Evolutionary conservation across 2,797 vertebrate species (phyloP), one percentile per base, ranked within the genome.

Genomic region (Eremophila alpestris): DNA sequence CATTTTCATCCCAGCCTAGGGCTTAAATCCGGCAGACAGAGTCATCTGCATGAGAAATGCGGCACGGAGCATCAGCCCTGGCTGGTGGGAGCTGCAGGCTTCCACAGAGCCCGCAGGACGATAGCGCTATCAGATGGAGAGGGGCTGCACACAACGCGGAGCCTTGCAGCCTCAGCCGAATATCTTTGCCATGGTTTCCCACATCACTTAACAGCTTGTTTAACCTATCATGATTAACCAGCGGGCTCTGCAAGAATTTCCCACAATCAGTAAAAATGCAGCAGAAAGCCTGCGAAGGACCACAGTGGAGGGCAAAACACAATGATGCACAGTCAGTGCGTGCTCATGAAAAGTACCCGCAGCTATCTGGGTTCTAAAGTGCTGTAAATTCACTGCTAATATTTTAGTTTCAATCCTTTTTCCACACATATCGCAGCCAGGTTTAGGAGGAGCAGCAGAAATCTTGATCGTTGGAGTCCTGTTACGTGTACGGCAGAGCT

Each of bases 181-280:
- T 54, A 48, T 80, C 95, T 95, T 83, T 93, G 89, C 93, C 48
- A 43, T 89, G 80, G 63, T 86, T 96, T 93, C 90, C 77, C 76
- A 83, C 62, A 76, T 64, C 87, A 67, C 83, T 95, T 92, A 87
- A 59, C 75, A 93, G 78, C 85, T 89, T 80, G 58, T 89, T 96
- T 87, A 88, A 78, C 4, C 5, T 41, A 40, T 43, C 43, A 5
- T n/a, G 82, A 87, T 90, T 64, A 80, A 87, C 84, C 58, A 73
- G n/a, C 24, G 55, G 83, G 75, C 56, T 87, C 76, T 70, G 73
- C 75, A 94, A 71, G 88, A 73, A 36, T 90, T 84, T 89, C 89
- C 86, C 80, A 58, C 58, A 64, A 46, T 70, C 65, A 30, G 49
- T 63, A 62, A 73, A 80, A 91, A 65, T 65, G 60, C 30, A 81